A percentile compares a stretch with the other conserved stretches of the same genome.
These are phyloP conservation scores for Solen grandis DNA, from an alignment of 1,140 invertebrate species.

Conservation along the genomic window DNA sequence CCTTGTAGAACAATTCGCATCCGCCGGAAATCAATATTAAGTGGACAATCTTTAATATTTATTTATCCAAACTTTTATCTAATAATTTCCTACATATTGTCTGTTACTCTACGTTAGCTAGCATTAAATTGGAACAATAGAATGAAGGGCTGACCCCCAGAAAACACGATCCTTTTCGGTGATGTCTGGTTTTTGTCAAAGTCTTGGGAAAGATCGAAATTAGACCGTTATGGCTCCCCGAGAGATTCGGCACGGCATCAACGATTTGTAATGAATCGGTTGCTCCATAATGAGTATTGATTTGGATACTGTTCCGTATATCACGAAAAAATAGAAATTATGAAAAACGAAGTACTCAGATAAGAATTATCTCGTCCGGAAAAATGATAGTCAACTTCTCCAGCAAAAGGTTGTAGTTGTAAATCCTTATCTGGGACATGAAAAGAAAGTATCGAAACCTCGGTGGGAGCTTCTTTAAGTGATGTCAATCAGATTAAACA, in stretches of 20 bases:
- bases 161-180: constrained; percentile 60
- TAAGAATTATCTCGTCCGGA: no score
- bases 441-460: no score
- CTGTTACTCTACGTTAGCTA: constrained; percentile 63
- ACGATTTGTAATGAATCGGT: constrained; percentile 58
- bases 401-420: no score
- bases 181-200: constrained; percentile 64
- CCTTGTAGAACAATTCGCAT: neutral
- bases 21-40: constrained; percentile 44
- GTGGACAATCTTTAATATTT: constrained; percentile 60
- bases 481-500: no score
- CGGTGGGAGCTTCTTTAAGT: no score
- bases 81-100: constrained; percentile 66
- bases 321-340: constrained; percentile 42
- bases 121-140: constrained; percentile 68
- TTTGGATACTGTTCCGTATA: constrained; percentile 36
- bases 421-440: no score
- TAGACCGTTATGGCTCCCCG: constrained; percentile 41
- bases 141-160: constrained; percentile 64
- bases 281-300: constrained; percentile 45
- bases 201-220: constrained; percentile 49
- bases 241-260: constrained; percentile 42
- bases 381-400: no score
- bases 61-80: constrained; percentile 65
- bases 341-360: constrained; percentile 19